Evolutionary conservation across 1,140 invertebrate genomes (phyloP), one percentile per base, ranked within the genome.

Genomic region (Drosophila littoralis): DNA sequence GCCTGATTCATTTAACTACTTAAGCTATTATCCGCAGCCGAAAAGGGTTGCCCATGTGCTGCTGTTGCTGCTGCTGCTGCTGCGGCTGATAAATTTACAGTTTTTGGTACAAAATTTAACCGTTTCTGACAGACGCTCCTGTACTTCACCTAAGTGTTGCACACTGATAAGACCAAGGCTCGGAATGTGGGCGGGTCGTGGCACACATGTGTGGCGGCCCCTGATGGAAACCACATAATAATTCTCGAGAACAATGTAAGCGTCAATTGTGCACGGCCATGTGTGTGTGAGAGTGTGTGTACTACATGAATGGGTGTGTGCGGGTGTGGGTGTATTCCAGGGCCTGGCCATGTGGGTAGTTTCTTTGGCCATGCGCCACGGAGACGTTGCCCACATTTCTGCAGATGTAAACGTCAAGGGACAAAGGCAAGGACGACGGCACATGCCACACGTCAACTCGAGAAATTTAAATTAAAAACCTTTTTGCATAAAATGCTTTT

Each of bases 401-500:
- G 76, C 68, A 81, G 73, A 67, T 76, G 76, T 66, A 86, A 76
- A 81, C 75, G 59, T 85, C 71, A 75, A 51, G 82, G 82, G 79
- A 85, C 78, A 86, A 81, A 73, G 75, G 80, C 65, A 48, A 83
- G 76, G 68, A 73, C 52, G 75, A 38, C 75, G 69, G 79, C 83
- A 86, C 84, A 86, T 86, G 83, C 83, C 83, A 88, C 83, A 86
- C 83, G 83, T 86, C 83, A 86, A 88, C 68, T 83, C 66, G 78
- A 88, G 83, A 86, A 86, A 86, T 86, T 86, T 86, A 86, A 86
- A 86, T 86, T 86, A 86, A 86, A 86, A 86, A 86, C 83, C 83
- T 86, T 86, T 86, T 86, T 86, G 84, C 84, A 73, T 88, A 70
- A 86, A 79, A 83, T 79, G 72, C 22, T 68, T 69, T 77, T 79